These are phyloP conservation scores for Dendrolimus houi DNA, from an alignment of 2,888 invertebrate genomes.

Conservation along the genomic window DNA sequence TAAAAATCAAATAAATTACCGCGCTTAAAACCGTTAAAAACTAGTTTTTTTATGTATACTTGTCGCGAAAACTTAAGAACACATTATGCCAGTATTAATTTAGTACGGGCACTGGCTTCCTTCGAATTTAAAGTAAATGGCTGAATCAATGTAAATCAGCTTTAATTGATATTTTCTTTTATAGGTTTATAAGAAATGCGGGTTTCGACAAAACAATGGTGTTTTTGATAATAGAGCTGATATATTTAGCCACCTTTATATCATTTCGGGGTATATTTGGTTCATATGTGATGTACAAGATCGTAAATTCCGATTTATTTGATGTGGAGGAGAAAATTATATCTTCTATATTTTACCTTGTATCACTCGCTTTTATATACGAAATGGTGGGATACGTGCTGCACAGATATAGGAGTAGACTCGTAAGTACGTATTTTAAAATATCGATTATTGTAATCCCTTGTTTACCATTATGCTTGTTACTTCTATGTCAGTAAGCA, in stretches of 20 bases:
- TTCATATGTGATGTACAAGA: constrained; percentile 55
- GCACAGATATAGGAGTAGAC: constrained; percentile 48
- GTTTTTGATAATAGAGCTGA: constrained; percentile 61
- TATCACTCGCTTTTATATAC: constrained; percentile 60
- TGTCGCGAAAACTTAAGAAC: too few species aligned
- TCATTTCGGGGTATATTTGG: constrained; percentile 69
- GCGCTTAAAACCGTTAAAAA: too few species aligned
- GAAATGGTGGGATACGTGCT: constrained; percentile 56
- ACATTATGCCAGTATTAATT: too few species aligned
- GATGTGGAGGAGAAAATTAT: constrained; percentile 53
- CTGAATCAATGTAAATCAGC: too few species aligned
- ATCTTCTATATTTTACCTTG: constrained; percentile 47
- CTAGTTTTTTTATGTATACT: too few species aligned
- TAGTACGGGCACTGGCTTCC: too few species aligned
- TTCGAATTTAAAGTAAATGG: too few species aligned
- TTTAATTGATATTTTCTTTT: constrained; percentile 7
- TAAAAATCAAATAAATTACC: too few species aligned
- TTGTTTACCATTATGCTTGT: too few species aligned
- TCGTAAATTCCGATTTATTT: constrained; percentile 52
- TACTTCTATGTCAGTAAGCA: too few species aligned
- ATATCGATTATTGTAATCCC: too few species aligned
- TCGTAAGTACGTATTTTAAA: constrained; percentile 38
- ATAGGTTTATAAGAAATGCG: constrained; percentile 67
- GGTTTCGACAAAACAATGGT: constrained; percentile 61
- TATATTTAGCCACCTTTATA: constrained; percentile 68